Percentiles rank a stretch among this genome's conserved stretches.
Evolutionary conservation across 2,113 vertebrate species (phyloP).

Genomic region (Epinephelus fuscoguttatus): DNA sequence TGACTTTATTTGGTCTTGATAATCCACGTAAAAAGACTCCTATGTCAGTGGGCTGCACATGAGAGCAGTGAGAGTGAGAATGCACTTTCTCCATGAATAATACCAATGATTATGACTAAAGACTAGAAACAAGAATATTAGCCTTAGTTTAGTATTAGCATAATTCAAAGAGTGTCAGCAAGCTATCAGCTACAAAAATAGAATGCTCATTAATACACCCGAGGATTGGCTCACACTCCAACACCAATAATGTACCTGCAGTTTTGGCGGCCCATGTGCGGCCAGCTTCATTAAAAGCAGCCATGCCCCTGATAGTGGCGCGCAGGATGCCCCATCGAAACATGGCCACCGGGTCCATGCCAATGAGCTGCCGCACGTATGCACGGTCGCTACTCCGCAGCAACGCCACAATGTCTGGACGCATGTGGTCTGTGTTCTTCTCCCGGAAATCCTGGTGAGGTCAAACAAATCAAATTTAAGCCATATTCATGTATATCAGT

Average conservation of each 20-base stretch:
- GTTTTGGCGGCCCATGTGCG: constrained; percentile 87
- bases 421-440: constrained; percentile 99
- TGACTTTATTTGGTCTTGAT: constrained; percentile 35
- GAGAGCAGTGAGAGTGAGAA: constrained; percentile 45
- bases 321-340: constrained; percentile 97
- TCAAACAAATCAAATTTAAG: neutral
- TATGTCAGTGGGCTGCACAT: constrained; percentile 27
- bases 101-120: neutral
- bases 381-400: constrained; percentile 94
- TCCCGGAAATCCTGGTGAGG: constrained; percentile 93
- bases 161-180: neutral
- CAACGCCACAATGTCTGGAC: constrained; percentile 95
- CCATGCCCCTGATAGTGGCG: constrained; percentile 89
- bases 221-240: rapidly evolving
- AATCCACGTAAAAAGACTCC: constrained; percentile 50
- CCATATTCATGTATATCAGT: neutral
- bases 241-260: constrained; percentile 80
- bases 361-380: constrained; percentile 93
- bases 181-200: neutral
- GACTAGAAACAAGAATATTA: neutral
- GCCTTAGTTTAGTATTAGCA: neutral
- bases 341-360: constrained; percentile 97
- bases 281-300: constrained; percentile 91
- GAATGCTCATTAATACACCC: neutral
- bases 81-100: neutral